Evolutionary conservation across 2,888 invertebrate genomes (phyloP), one percentile per base, ranked within the genome.

Genomic region (Linnaemya vulpina): DNA sequence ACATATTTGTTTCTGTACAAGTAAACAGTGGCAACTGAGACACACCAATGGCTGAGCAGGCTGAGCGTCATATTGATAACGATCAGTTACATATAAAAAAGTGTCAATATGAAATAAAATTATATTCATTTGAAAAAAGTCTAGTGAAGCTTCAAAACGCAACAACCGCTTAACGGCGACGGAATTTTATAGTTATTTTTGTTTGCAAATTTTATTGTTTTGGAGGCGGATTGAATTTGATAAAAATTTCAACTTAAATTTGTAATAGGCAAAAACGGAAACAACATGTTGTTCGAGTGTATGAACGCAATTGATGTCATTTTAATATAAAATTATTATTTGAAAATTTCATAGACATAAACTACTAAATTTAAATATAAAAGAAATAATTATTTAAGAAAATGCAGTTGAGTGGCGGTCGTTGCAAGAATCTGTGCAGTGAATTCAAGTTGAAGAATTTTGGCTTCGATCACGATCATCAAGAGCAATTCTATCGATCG

Each of bases 401-500:
- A 78, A 91, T 92, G 91, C 89, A 89, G 88, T 87, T 85, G 65
- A 75, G 60, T 71, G 53, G 53, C 17, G 89, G 88, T 71, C 89
- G 89, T 77, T 86, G 88, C 22, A 89, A 90, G 58, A 88, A 86
- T 58, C 87, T 92, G 51, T 86, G 87, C 83, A 89, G 89, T 75
- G 92, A 92, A 88, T 87, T 92, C 71, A 89, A 89, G 78, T 84
- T 89, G 70, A 86, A 87, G 22, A 91, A 92, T 83, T 91, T 91
- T 51, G 90, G 91, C 35, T 92, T 92, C 62, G 87, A 89, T 62
- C 90, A 89, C 80, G 87, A 87, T 65, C 89, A 90, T 65, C 88
- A 90, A 17, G 91, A 92, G 62, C 88, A 91, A 70, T 92, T 92
- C 87, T 90, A 91, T 84, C 89, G 89, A 86, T 92, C 92, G 22